phyloP scores from a whole-genome alignment of 2,888 invertebrate species.

The Macrosoma leucophasiata region DNA sequence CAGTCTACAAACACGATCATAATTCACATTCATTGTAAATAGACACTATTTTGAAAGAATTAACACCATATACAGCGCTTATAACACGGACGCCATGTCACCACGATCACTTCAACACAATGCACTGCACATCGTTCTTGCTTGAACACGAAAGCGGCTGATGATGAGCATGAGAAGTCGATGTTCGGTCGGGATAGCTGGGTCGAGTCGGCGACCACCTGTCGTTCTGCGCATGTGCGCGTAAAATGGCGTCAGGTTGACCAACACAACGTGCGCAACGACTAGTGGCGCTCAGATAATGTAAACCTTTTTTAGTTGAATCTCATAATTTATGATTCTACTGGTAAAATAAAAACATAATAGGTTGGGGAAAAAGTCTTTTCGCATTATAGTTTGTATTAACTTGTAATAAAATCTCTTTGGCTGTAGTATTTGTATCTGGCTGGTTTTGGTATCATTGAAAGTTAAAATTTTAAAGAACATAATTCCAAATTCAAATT shows the following conservation, averaged over 20 bases:
- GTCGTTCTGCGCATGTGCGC: slow-evolving; percentile 77
- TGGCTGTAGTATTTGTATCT: too few species aligned
- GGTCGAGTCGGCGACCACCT: slow-evolving; percentile 74
- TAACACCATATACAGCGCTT: slow-evolving; percentile 52
- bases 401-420: too few species aligned
- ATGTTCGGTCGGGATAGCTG: slow-evolving; percentile 71
- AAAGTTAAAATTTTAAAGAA: too few species aligned
- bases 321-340: background rate
- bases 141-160: slow-evolving; percentile 75
- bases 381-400: too few species aligned
- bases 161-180: slow-evolving; percentile 76
- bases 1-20: slow-evolving; percentile 77
- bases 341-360: too few species aligned
- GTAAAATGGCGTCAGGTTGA: slow-evolving; percentile 56
- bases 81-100: slow-evolving; percentile 72
- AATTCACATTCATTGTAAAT: slow-evolving; percentile 74
- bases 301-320: slow-evolving; percentile 34
- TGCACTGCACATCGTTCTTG: slow-evolving; percentile 72
- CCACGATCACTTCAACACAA: slow-evolving; percentile 73
- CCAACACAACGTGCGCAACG: slow-evolving; percentile 54
- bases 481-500: too few species aligned
- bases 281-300: slow-evolving; percentile 38
- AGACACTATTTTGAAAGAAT: slow-evolving; percentile 52
- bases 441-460: too few species aligned
- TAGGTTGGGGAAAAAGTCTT: too few species aligned